phyloP scores from a whole-genome alignment of 1,140 invertebrate genomes.

The Pseudomyrmex pallidus region DNA sequence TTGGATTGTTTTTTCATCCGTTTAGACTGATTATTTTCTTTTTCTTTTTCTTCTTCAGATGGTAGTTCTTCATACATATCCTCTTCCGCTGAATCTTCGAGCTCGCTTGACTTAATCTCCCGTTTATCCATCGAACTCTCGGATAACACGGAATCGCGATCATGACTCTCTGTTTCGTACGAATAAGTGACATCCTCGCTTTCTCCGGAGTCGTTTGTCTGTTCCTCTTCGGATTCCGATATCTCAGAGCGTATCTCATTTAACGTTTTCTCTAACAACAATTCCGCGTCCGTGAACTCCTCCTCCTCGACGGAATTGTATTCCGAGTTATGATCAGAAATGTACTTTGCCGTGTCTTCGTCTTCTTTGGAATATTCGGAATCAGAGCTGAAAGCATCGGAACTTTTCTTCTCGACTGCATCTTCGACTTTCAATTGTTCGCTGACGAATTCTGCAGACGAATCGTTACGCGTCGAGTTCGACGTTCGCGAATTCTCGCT shows the following conservation, averaged over 20 bases:
- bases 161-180: conserved; percentile 50
- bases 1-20: not conserved
- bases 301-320: conserved; percentile 74
- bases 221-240: conserved; percentile 74
- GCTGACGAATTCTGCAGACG: conserved; percentile 62
- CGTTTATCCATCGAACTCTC: not conserved
- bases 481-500: conserved; percentile 39
- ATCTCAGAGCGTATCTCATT: conserved; percentile 81
- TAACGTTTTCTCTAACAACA: conserved; percentile 80
- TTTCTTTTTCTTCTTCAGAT: conserved; percentile 29
- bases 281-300: conserved; percentile 78
- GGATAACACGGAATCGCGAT: conserved; percentile 35
- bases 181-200: conserved; percentile 57
- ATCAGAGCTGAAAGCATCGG: conserved; percentile 45
- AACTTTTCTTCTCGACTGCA: conserved; percentile 51
- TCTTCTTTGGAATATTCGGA: conserved; percentile 58
- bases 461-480: conserved; percentile 37
- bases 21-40: too few relatives aligned
- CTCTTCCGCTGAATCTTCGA: conserved; percentile 51
- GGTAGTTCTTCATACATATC: conserved; percentile 43
- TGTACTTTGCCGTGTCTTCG: conserved; percentile 53
- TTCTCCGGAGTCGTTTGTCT: conserved; percentile 62
- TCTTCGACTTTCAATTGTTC: conserved; percentile 54
- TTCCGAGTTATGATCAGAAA: conserved; percentile 55
- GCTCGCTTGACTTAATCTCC: conserved; percentile 7